A percentile compares a stretch with the other conserved stretches of the same genome.
These are phyloP conservation scores for Meiosimyza decipiens DNA, from an alignment of 2,888 invertebrate species.

Conservation along the genomic window DNA sequence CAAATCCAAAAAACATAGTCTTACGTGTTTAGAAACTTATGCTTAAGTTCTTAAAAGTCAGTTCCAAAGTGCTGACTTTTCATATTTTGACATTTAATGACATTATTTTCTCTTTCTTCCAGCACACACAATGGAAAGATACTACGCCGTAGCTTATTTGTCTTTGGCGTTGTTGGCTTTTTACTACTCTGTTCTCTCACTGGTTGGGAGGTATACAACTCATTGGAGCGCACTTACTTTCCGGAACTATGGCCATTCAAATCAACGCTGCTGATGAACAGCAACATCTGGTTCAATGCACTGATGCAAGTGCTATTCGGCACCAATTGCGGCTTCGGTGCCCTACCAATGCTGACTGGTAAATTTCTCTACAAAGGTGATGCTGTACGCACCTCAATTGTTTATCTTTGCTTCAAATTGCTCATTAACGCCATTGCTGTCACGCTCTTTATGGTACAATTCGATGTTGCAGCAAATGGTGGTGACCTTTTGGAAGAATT, in stretches of 20 bases:
- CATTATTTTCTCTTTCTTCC: slow-evolving; percentile 11
- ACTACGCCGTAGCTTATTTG: slow-evolving; percentile 61
- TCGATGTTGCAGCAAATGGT: slow-evolving; percentile 58
- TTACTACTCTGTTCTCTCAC: slow-evolving; percentile 59
- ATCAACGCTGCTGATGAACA: slow-evolving; percentile 52
- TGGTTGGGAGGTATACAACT: slow-evolving; percentile 64
- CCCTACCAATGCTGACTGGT: slow-evolving; percentile 65
- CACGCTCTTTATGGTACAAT: slow-evolving; percentile 66
- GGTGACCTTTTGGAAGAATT: slow-evolving; percentile 58
- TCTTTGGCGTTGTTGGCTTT: slow-evolving; percentile 61
- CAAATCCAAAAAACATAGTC: too few species aligned
- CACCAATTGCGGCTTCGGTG: slow-evolving; percentile 65
- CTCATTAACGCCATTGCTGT: slow-evolving; percentile 64
- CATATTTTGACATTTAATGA: neutral
- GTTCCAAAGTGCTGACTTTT: neutral
- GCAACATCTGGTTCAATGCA: slow-evolving; percentile 66
- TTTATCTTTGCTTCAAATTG: slow-evolving; percentile 66
- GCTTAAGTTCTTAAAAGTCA: too few species aligned
- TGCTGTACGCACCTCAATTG: slow-evolving; percentile 65
- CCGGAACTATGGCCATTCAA: slow-evolving; percentile 63
- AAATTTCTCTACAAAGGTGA: slow-evolving; percentile 67
- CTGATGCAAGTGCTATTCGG: slow-evolving; percentile 65
- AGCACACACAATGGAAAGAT: slow-evolving; percentile 66
- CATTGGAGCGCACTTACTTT: slow-evolving; percentile 59
- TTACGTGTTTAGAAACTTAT: too few species aligned